These are phyloP conservation scores for Asobara japonica DNA, from an alignment of 1,140 invertebrate genomes.

Conservation along the genomic window DNA sequence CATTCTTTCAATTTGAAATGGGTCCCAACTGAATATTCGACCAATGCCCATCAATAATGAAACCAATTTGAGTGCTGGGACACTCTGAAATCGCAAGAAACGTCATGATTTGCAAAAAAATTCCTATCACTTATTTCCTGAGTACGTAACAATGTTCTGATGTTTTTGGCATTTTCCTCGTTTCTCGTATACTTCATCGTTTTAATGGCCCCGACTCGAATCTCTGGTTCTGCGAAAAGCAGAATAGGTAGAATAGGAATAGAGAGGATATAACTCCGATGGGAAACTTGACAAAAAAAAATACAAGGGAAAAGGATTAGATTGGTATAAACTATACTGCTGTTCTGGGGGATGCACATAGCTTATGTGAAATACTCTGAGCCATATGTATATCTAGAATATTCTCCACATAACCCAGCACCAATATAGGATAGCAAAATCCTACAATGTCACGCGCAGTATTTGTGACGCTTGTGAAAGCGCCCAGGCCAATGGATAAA, in stretches of 20 bases:
- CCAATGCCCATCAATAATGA: too few relatives aligned
- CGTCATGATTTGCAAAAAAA: too few relatives aligned
- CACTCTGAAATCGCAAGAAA: too few relatives aligned
- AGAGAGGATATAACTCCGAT: slow-evolving; percentile 6
- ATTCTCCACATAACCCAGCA: slow-evolving; percentile 11
- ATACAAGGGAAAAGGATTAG: slow-evolving; percentile 20
- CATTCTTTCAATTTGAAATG: too few relatives aligned
- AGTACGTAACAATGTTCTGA: too few relatives aligned
- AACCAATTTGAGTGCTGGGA: too few relatives aligned
- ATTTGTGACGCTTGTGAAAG: slow-evolving; percentile 2
- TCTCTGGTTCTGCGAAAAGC: too few relatives aligned
- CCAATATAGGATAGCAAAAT: slow-evolving; percentile 1
- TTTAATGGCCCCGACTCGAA: too few relatives aligned
- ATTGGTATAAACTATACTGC: slow-evolving; percentile 21
- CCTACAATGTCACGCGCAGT: slow-evolving; percentile 11
- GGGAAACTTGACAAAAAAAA: neutral
- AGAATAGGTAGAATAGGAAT: neutral
- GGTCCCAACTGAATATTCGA: too few relatives aligned
- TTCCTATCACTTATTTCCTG: too few relatives aligned
- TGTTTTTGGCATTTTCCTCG: too few relatives aligned
- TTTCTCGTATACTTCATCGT: too few relatives aligned
- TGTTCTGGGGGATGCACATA: neutral
- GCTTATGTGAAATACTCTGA: slow-evolving; percentile 11
- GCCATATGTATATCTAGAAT: slow-evolving; percentile 19
- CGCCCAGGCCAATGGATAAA: neutral